These are phyloP conservation scores for Musca domestica DNA, from an alignment of 1,140 invertebrate genomes.

Conservation along the genomic window DNA sequence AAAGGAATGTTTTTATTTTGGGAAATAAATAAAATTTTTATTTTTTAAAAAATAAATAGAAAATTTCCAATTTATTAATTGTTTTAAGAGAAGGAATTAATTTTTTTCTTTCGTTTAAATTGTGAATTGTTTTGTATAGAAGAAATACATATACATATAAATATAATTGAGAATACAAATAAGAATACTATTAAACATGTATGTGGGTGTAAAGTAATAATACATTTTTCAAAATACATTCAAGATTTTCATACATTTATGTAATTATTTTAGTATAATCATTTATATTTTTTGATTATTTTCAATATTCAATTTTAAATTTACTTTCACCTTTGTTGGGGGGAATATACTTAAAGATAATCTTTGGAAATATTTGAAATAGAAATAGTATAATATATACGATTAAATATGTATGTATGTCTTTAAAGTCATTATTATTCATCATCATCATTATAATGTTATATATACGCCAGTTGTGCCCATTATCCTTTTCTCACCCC, in stretches of 20 bases:
- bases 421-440: not conserved
- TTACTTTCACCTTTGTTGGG: not conserved
- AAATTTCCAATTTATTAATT: too few species aligned
- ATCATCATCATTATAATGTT: not conserved
- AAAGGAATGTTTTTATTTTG: not conserved
- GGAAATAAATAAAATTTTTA: conserved; percentile 3
- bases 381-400: conserved; percentile 1
- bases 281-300: not conserved
- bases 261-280: not conserved
- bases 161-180: too few species aligned
- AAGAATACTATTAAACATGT: too few species aligned
- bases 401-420: conserved; percentile 1
- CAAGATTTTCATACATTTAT: too few species aligned
- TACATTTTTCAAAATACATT: too few species aligned
- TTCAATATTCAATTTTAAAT: conserved; percentile 1
- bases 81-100: too few species aligned
- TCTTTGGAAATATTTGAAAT: conserved; percentile 20
- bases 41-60: conserved; percentile 1
- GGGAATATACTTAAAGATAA: conserved; percentile 18
- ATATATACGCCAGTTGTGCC: not conserved
- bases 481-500: not conserved
- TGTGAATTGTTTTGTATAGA: too few species aligned
- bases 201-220: too few species aligned
- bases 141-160: too few species aligned
- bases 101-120: too few species aligned